These are phyloP conservation scores for Propsilocerus akamusi DNA, from an alignment of 1,140 invertebrate genomes.

Conservation along the genomic window DNA sequence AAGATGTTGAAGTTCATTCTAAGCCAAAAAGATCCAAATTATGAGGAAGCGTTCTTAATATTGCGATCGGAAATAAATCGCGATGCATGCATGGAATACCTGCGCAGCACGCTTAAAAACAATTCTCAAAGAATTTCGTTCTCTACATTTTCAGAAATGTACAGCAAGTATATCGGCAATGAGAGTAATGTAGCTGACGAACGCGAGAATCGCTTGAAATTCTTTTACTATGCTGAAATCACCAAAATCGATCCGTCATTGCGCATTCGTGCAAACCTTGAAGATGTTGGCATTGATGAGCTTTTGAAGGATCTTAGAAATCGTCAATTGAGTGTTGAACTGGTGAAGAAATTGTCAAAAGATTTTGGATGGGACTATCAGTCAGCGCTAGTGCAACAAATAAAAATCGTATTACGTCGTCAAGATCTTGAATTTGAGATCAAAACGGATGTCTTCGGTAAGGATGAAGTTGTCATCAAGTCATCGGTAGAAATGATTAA, in stretches of 20 bases:
- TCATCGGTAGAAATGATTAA: constrained; percentile 16
- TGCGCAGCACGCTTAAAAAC: constrained; percentile 15
- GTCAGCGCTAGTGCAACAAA: constrained; percentile 17
- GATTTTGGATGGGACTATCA: constrained; percentile 21
- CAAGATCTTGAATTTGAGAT: constrained; percentile 19
- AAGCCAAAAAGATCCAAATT: constrained; percentile 15
- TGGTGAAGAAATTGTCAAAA: constrained; percentile 17
- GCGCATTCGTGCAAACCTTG: constrained; percentile 16
- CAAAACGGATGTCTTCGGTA: constrained; percentile 16
- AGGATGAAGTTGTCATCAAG: constrained; percentile 18
- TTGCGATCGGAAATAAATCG: constrained; percentile 13
- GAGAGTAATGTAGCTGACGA: constrained; percentile 12
- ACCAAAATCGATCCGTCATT: constrained; percentile 18
- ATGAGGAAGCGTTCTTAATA: constrained; percentile 17
- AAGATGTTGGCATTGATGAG: constrained; percentile 18
- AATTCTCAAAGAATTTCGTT: constrained; percentile 19
- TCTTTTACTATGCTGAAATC: constrained; percentile 20
- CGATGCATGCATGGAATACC: constrained; percentile 11
- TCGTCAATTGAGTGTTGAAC: constrained; percentile 15
- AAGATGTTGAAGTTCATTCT: constrained; percentile 15
- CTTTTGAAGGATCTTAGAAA: constrained; percentile 19
- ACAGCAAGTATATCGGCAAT: constrained; percentile 14
- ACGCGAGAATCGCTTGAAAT: constrained; percentile 16
- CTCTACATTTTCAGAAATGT: constrained; percentile 19
- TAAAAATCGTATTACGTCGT: constrained; percentile 11